Percentiles rank a stretch among this genome's conserved stretches.
phyloP scores from a whole-genome alignment of 1,140 invertebrate genomes.

The Drosophila ananassae region DNA sequence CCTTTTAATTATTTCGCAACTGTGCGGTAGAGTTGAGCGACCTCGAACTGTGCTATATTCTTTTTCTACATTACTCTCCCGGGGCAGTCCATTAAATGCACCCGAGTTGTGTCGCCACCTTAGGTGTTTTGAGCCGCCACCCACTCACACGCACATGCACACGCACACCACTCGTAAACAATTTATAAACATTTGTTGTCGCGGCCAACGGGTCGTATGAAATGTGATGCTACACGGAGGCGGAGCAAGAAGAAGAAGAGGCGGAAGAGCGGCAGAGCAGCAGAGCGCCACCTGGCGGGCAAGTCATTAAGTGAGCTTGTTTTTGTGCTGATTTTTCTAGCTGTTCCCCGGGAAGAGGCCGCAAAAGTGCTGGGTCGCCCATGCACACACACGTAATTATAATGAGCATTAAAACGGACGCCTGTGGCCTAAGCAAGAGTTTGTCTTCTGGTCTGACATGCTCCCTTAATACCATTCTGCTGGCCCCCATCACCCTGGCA shows the following conservation, averaged over 20 bases:
- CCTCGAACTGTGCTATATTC: slow-evolving; percentile 53
- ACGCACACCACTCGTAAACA: slow-evolving; percentile 2
- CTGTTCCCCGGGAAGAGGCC: slow-evolving; percentile 49
- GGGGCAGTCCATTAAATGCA: slow-evolving; percentile 64
- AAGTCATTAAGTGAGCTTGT: slow-evolving; percentile 80
- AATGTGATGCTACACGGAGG: slow-evolving; percentile 45
- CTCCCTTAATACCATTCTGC: slow-evolving; percentile 21
- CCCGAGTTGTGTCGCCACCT: slow-evolving; percentile 62
- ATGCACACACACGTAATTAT: slow-evolving; percentile 63
- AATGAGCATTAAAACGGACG: slow-evolving; percentile 74
- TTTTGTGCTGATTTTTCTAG: slow-evolving; percentile 69
- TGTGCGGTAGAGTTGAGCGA: slow-evolving; percentile 62
- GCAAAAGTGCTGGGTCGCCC: slow-evolving; percentile 59
- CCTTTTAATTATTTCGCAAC: slow-evolving; percentile 30
- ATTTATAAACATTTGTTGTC: slow-evolving; percentile 62
- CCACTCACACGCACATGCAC: slow-evolving; percentile 9
- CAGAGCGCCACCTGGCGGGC: slow-evolving; percentile 56
- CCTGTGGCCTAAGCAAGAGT: slow-evolving; percentile 46
- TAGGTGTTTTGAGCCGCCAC: slow-evolving; percentile 28
- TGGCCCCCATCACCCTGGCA: not conserved
- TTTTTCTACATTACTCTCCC: slow-evolving; percentile 35
- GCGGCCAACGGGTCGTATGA: slow-evolving; percentile 54
- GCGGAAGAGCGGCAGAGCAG: not conserved
- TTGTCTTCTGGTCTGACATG: slow-evolving; percentile 44
- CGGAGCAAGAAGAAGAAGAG: slow-evolving; percentile 12